Conservation (phyloP, 2,113 vertebrate genomes). For the Myrmecobius fasciatus region DNA sequence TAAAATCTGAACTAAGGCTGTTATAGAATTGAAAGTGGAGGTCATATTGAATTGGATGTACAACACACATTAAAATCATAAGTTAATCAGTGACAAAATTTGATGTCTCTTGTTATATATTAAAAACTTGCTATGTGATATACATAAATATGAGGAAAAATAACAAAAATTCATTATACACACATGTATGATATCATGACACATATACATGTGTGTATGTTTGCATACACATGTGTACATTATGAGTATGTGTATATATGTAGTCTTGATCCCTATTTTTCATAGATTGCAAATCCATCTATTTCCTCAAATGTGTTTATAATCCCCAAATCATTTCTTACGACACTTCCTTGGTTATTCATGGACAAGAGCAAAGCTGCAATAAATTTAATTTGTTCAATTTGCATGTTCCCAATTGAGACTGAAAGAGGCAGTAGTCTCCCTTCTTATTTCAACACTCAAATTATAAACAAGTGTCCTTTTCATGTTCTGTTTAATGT, state of each 20-base stretch:
- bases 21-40: neutral
- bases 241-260: neutral
- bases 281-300: neutral
- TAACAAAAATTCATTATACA: neutral
- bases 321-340: neutral
- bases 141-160: neutral
- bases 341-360: neutral
- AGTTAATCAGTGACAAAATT: neutral
- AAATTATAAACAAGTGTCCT: neutral
- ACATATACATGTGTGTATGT: neutral
- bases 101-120: neutral
- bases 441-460: neutral
- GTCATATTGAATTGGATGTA: neutral
- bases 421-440: neutral
- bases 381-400: neutral
- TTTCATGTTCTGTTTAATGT: neutral
- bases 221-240: neutral
- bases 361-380: neutral
- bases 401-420: neutral
- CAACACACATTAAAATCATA: neutral
- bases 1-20: conserved; percentile 23
- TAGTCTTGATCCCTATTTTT: neutral
- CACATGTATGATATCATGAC: too few species aligned
- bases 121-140: neutral
- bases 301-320: neutral